Evolutionary conservation across 2,113 vertebrate genomes (phyloP), one percentile per base, ranked within the genome.

Genomic region (Stomatorhinus ivindoensis): DNA sequence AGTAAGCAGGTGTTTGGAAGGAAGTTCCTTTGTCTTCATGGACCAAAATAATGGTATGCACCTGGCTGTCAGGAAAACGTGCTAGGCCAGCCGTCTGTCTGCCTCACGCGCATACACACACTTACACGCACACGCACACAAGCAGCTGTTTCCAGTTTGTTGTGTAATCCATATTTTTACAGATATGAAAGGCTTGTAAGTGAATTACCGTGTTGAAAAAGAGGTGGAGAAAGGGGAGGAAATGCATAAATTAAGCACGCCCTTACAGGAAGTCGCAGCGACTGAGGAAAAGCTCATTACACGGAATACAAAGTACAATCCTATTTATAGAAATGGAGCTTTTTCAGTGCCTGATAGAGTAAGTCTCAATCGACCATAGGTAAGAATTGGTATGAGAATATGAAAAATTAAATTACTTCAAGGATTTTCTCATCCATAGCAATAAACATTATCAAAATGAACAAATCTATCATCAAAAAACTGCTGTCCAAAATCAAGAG

Each of bases 1-100:
- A 27, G 11, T 82, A 31, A 53, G 73, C 13, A 51, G 48, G 47
- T 27, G 48, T 44, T 47, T 53, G 69, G 48, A 42, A 90, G 65
- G 89, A 55, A 80, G 84, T 44, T 53, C 61, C 65, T 89, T 50
- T 73, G 89, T 73, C 31, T 47, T n/a, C n/a, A 35, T 50, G 86
- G 84, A 53, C 47, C 87, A 61, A 65, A 69, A 53, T 87, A 90
- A 90, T 87, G 35, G 46, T 48, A 46, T 27, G 58, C 89, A 90
- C 61, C 47, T 90, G 85, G 84, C 84, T 55, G 50, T 85, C 24
- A 55, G 69, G 27, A 88, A n/a, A 88, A 31, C 58, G 19, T 48
- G 87, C 61, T 15, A 35, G 42, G 10, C 39, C 53, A 65, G 6
- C 46, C 53, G 24, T 42, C 55, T 13, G 35, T 87, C 55, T 61